These are phyloP conservation scores for Crotophaga sulcirostris DNA, from an alignment of 2,113 vertebrate genomes.

Conservation along the genomic window DNA sequence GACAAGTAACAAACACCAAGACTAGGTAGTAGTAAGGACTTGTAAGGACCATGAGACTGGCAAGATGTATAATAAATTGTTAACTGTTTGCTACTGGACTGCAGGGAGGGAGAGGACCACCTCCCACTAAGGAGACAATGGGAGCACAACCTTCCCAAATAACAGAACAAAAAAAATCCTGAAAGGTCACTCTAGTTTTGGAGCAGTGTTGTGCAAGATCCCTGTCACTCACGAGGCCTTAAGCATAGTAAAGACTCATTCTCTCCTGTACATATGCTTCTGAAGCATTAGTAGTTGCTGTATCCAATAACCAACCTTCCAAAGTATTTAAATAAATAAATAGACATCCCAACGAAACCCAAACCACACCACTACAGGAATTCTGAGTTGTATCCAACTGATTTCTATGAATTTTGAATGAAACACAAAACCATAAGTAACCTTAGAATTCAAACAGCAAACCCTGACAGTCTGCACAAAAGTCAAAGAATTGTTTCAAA, in stretches of 20 bases:
- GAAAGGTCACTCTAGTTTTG: not conserved
- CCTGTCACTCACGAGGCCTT: not conserved
- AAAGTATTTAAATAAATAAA: not conserved
- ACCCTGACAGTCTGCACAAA: not conserved
- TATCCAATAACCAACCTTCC: not conserved
- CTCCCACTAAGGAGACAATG: not conserved
- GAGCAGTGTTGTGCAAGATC: not conserved
- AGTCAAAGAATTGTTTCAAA: not conserved
- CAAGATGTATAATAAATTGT: not conserved
- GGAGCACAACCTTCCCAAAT: not conserved
- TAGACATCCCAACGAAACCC: no score
- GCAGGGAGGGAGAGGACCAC: not conserved
- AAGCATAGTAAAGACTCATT: not conserved
- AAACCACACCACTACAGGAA: not conserved
- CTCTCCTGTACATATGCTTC: not conserved
- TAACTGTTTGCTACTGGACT: not conserved
- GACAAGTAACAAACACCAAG: not conserved
- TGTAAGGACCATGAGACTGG: not conserved
- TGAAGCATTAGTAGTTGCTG: not conserved
- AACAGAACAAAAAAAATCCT: not conserved
- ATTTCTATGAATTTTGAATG: not conserved
- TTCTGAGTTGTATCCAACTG: not conserved
- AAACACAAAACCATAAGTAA: not conserved
- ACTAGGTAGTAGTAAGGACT: not conserved
- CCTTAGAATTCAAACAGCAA: not conserved